phyloP scores from a whole-genome alignment of 2,888 invertebrate genomes.

The Apamea epomidion region DNA sequence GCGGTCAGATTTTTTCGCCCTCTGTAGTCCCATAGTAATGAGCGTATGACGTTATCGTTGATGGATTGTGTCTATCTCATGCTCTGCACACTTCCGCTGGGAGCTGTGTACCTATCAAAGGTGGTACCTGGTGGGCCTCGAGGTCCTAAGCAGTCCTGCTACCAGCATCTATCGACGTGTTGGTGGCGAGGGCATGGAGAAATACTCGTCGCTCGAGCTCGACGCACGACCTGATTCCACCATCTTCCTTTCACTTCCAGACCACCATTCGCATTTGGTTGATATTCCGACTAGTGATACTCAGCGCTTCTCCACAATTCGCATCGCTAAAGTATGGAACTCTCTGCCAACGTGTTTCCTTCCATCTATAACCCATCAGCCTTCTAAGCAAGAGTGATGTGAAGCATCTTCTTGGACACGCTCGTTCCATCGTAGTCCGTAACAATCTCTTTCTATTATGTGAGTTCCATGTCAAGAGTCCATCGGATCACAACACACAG shows the following conservation, averaged over 20 bases:
- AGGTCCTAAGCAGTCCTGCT: neutral
- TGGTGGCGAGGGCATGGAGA: neutral
- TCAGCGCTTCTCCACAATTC: neutral
- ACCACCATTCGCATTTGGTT: neutral
- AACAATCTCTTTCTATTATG: neutral
- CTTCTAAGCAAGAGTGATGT: neutral
- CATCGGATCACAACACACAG: neutral
- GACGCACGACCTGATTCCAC: neutral
- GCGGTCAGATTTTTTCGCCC: neutral
- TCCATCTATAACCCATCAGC: neutral
- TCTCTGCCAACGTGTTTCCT: neutral
- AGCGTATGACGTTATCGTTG: neutral
- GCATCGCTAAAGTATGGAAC: neutral
- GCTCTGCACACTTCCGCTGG: neutral
- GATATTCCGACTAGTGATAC: neutral
- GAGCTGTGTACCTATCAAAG: neutral
- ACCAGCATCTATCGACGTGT: neutral
- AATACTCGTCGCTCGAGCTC: neutral
- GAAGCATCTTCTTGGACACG: neutral
- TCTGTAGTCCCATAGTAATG: neutral
- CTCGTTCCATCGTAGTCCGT: neutral
- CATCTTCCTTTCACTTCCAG: neutral
- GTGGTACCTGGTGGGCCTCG: neutral
- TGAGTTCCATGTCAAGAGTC: neutral
- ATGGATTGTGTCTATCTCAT: neutral